Base-by-base conservation (phyloP, 2,113 vertebrate genomes). In the Empidonax alnorum region DNA sequence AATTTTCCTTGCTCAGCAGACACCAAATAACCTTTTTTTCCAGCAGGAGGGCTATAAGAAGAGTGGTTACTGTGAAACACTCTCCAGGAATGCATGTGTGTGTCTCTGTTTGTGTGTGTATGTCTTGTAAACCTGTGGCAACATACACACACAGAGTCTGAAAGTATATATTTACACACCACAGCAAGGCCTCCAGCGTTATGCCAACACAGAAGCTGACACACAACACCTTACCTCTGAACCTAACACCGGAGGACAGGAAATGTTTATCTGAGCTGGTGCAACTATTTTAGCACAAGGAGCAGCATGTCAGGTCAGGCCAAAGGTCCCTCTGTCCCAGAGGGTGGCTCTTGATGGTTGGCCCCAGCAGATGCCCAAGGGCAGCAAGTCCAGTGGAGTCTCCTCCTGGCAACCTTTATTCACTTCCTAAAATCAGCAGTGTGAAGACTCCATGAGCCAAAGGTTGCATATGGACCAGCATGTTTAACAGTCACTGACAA, bases 1-100 rank as follows among this genome's bases (percentile, higher is more conserved):
- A 75, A 65, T 95, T 97, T 96, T 95, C 94, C 92, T 96, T 97
- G 93, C 95, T 98, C 96, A 97, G 97, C 94, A 97, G 94, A 89
- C 56, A 77, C 90, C 84, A 94, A 94, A 96, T 88, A 97, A 84
- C 63, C 81, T 56, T 91, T 90, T 58, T 56, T 58, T 65, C 90
- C 87, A 65, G 91, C 83, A 93, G 95, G 88, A 96, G 89, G 59
- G 68, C 90, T 96, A 4, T 87, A 87, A 91, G 94, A 68, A 89
- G 53, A 84, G 65, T 58, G 39, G 39, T 42, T 73, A 87, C 93
- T 69, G 47, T 69, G 95, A 71, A 89, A 46, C 52, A 44, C 56
- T 72, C 90, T 79, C 62, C 72, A 47, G 85, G 84, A 65, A 22
- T n/a, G 39, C 5, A n/a, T 5, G 9, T 4, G 20, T 21, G 52